Evolutionary conservation across 2,888 invertebrate genomes (phyloP), one percentile per base, ranked within the genome.

Genomic region (Mimas tiliae): DNA sequence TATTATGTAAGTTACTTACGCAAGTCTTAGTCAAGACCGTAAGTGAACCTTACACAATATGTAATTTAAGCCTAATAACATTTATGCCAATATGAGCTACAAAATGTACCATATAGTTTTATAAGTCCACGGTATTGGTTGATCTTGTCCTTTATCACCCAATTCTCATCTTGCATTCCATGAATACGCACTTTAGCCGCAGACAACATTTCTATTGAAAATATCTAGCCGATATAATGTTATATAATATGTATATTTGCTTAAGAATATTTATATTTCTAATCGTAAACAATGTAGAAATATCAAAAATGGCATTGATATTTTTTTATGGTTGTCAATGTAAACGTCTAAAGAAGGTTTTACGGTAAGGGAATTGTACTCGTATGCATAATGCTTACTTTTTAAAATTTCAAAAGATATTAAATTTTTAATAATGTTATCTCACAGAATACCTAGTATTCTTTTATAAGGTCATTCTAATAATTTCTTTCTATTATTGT

Each of bases 81-180:
- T 1, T 27, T 3, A 3, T 27, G 27, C 1, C 27, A 27, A 27
- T 27, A 27, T 4, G 27, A 4, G 2, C 27, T 27, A 27, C 27
- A 27, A 27, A n/a, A 80, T 87, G 88, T 86, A 96, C 96, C 95
- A 75, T 95, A 94, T 65, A 96, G 87, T 79, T 95, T 95, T 45
- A 95, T 94, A 45, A 96, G 89, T 27, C 95, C 95, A 62, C 95
- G 94, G 74, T 96, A 96, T 78, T 96, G 96, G 65, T 93, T 94
- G 53, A 96, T 94, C 86, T 96, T 96, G 74, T 96, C 96, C 74
- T 93, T 94, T 58, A 95, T 95, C 1, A 95, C 94, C 96, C 96
- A 96, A 80, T 94, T 94, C 45, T 94, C 94, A 73, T 95, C 95
- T 77, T 94, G 94, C 94, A 95, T 95, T 42, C 95, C 95, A 86